Evolutionary conservation across 1,140 invertebrate species (phyloP), one percentile per base, ranked within the genome.

Genomic region (Pemphigus obesinymphae): DNA sequence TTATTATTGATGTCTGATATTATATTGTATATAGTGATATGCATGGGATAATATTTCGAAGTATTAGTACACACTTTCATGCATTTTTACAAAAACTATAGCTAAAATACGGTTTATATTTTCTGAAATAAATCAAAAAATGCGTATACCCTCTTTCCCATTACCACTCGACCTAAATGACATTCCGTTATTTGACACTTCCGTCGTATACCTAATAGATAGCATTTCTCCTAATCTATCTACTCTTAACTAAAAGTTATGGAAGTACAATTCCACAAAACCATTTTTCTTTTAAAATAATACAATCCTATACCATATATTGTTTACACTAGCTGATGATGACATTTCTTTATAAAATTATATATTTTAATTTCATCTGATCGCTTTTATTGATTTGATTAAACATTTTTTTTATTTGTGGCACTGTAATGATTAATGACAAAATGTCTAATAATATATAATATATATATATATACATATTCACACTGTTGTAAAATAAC

Each of bases 141-240:
- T 72, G n/a, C n/a, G 48, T 72, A 48, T 26, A 48, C 29, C 40
- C 68, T 72, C 43, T 45, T 72, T 72, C 31, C 43, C 43, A 72
- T 72, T 48, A 48, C 40, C 17, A 31, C 40, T 8, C 23, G 4
- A 48, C 43, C 23, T 23, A 45, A 43, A 70, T 23, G 40, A 72
- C 68, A 48, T 72, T 72, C 43, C 17, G 43, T 48, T 72, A 72
- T 72, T 72, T 72, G 43, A 72, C 68, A 72, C 43, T 29, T 45
- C 31, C 43, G 20, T 43, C 10, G 68, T 48, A 72, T 48, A n/a
- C n/a, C n/a, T n/a, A 72, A 72, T 48, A 72, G 68, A 17, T 45
- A 37, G 43, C 40, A 72, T 72, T 72, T 48, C 43, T 43, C 23
- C 43, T 72, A 72, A 72, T 48, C 68, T 26, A 48, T 72, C 43